Base-by-base conservation (phyloP, 1,140 invertebrate genomes). In the Pseudomyrmex sp. region DNA sequence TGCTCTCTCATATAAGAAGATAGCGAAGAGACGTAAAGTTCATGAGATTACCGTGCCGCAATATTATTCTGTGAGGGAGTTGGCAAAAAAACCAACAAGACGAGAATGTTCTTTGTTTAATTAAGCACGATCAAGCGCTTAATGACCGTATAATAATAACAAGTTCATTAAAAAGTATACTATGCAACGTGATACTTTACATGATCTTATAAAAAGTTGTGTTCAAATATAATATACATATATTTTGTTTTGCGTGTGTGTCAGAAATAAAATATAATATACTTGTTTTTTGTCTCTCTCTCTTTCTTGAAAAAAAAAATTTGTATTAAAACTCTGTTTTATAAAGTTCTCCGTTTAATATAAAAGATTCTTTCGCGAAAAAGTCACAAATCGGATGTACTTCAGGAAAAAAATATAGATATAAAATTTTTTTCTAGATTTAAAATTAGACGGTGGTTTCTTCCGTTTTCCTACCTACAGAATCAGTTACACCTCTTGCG, bases 91-190 rank as follows among this genome's bases (percentile, higher is more conserved):
- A 87, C 61, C 62, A 52, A 86, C 50, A 52, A 87, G 77, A 63
- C 61, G 50, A 1, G 54, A 63, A 23, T 69, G 84, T 88, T 80
- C 44, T 46, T 50, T 84, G 74, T 87, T 70, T 84, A 88, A 88
- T 88, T 84, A 88, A 88, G 70, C n/a, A 61, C 26, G 2, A 61
- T 83, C 26, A 61, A 80, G 35, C 35, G 26, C 23, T 23, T 46
- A 8, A 35, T 48, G 18, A 5, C 0, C 5, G 18, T 70, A 70
- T 69, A 79, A 69, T 13, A 66, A 77, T 35, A 35, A 35, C 35
- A 35, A 66, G 46, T 79, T 76, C 20, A 15, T 69, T 52, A 58
- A 48, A 65, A 58, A 26, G 15, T 18, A 2, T 69, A 58, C 58
- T 66, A 62, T 20, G 12, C 20, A 9, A 48, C 10, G 10, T 8